A percentile compares a stretch with the other conserved stretches of the same genome.
Evolutionary conservation across 2,888 invertebrate genomes (phyloP).

Genomic region (Hypomecis atomaria): DNA sequence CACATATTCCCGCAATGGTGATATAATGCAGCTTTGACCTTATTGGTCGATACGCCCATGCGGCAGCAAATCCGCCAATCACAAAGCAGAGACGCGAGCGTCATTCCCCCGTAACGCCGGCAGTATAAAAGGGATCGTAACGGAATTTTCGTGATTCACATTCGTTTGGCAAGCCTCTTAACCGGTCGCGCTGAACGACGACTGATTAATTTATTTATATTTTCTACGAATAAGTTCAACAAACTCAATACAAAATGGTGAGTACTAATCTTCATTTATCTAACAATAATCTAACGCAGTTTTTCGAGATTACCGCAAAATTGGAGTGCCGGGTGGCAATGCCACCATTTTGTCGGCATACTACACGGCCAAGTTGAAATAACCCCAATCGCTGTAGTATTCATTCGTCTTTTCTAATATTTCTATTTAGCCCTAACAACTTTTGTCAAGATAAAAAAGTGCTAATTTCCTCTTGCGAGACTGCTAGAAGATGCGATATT

Average conservation of each 20-base stretch:
- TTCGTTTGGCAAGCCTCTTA: conserved; percentile 89
- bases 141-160: conserved; percentile 77
- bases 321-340: conserved; percentile 61
- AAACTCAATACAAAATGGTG: conserved; percentile 81
- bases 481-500: conserved; percentile 41
- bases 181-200: conserved; percentile 86
- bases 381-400: neutral
- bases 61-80: conserved; percentile 80
- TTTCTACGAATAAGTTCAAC: conserved; percentile 73
- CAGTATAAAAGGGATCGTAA: conserved; percentile 84
- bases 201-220: conserved; percentile 80
- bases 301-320: neutral
- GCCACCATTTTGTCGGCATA: conserved; percentile 77
- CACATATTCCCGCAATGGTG: conserved; percentile 82
- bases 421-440: neutral
- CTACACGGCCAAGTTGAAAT: conserved; percentile 46
- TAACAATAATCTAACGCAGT: neutral
- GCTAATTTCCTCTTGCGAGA: neutral
- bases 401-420: neutral
- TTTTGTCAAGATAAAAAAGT: conserved; percentile 12
- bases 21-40: conserved; percentile 73
- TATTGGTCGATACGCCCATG: conserved; percentile 79
- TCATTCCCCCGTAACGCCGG: conserved; percentile 76
- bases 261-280: conserved; percentile 52
- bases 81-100: conserved; percentile 67